A percentile compares a stretch with the other conserved stretches of the same genome.
Evolutionary conservation across 2,888 invertebrate species (phyloP).

Genomic region (Melangyna quadrimaculata): DNA sequence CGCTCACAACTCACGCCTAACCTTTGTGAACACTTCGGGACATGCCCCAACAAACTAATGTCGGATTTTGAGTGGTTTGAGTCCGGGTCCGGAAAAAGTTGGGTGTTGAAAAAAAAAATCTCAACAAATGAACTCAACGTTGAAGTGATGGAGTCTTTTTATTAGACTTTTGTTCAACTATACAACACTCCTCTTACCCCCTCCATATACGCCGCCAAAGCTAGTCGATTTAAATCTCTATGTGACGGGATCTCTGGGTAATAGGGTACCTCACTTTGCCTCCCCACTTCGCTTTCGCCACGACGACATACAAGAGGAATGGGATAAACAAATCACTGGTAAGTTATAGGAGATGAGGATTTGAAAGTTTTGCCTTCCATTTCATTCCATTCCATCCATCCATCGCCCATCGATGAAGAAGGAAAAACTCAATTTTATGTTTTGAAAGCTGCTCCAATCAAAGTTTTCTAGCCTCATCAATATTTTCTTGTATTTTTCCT

Average conservation of each 20-base stretch:
- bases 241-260: slow-evolving; percentile 4
- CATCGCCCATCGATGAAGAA: not conserved
- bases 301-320: not conserved
- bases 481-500: slow-evolving; percentile 68
- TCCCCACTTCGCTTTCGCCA: not conserved
- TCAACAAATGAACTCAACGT: slow-evolving; percentile 46
- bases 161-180: slow-evolving; percentile 5
- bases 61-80: slow-evolving; percentile 23
- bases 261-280: not conserved
- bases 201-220: not conserved
- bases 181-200: not conserved
- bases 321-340: slow-evolving; percentile 64
- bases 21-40: slow-evolving; percentile 51
- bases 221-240: slow-evolving; percentile 25
- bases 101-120: slow-evolving; percentile 14
- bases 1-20: slow-evolving; percentile 39
- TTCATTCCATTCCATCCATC: not conserved
- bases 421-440: slow-evolving; percentile 70
- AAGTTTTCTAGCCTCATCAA: slow-evolving; percentile 71
- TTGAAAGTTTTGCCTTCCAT: slow-evolving; percentile 53
- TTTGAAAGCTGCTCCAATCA: slow-evolving; percentile 68
- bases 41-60: slow-evolving; percentile 55
- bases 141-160: slow-evolving; percentile 29
- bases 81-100: not conserved
- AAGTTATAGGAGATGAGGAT: slow-evolving; percentile 56